These are phyloP conservation scores for Pipistrellus kuhlii DNA, from an alignment of 2,797 vertebrate species.

Conservation along the genomic window DNA sequence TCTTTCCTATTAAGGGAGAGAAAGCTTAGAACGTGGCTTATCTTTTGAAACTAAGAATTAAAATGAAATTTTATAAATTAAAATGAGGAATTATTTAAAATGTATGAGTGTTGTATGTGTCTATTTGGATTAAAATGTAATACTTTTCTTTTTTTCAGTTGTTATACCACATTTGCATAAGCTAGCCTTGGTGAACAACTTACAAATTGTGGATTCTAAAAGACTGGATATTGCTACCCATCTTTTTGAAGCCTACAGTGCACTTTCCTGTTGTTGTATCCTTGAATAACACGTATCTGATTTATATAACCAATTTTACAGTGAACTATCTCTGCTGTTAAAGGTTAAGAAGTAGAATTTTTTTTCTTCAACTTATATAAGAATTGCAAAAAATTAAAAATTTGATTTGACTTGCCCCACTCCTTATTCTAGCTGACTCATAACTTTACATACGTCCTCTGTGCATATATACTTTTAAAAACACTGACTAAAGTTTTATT, in stretches of 20 bases:
- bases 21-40: background rate
- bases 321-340: background rate
- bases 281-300: conserved; percentile 83
- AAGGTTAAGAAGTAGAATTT: background rate
- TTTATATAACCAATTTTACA: background rate
- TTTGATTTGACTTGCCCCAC: background rate
- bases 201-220: conserved; percentile 95
- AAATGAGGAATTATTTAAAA: background rate
- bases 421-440: background rate
- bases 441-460: conserved; percentile 43
- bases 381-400: conserved; percentile 31
- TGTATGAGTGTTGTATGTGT: background rate
- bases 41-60: conserved; percentile 50
- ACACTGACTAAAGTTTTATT: conserved; percentile 8
- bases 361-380: background rate
- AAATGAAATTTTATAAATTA: conserved; percentile 57
- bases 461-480: conserved; percentile 52
- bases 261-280: conserved; percentile 99
- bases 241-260: conserved; percentile 99
- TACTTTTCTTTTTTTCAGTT: conserved; percentile 87
- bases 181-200: conserved; percentile 96
- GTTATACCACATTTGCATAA: conserved; percentile 99
- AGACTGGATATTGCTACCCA: conserved; percentile 97
- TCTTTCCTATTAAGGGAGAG: conserved; percentile 11
- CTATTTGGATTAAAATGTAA: conserved; percentile 58